These are phyloP conservation scores for Pseudopleuronectes americanus DNA, from an alignment of 2,797 vertebrate species.

Conservation along the genomic window DNA sequence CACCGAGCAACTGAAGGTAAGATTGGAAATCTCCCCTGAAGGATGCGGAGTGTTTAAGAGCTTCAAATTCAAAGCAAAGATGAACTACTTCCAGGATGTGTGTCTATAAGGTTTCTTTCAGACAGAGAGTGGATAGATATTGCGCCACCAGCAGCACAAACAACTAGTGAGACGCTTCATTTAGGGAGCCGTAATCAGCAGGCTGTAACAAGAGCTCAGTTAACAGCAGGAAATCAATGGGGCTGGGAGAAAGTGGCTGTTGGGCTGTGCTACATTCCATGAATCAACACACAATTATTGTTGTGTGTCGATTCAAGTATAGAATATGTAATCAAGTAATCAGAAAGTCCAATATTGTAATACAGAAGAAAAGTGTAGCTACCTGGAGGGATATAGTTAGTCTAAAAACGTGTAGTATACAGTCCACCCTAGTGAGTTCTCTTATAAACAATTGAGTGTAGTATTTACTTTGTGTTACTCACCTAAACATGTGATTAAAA, in stretches of 20 bases:
- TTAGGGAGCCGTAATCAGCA: constrained; percentile 13
- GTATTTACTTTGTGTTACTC: no score
- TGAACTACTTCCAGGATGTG: neutral
- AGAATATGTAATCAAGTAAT: no score
- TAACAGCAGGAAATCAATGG: constrained; percentile 32
- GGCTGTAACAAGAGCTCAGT: constrained; percentile 22
- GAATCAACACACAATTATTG: neutral
- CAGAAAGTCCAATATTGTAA: no score
- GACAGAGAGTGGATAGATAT: neutral
- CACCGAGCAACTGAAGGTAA: constrained; percentile 91
- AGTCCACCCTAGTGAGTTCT: no score
- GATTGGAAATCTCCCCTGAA: constrained; percentile 27
- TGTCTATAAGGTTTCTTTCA: neutral
- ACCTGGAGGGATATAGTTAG: no score
- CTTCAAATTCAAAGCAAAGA: neutral
- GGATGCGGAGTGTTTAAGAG: neutral
- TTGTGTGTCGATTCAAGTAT: no score
- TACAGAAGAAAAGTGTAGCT: no score
- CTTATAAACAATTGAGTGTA: no score
- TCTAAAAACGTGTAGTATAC: no score
- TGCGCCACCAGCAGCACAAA: neutral
- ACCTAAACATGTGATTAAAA: no score
- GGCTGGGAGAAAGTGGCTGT: neutral
- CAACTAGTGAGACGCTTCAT: constrained; percentile 14
- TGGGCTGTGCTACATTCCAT: neutral